Conservation (phyloP, 1,140 invertebrate species). For the Aphidius gifuensis region DNA sequence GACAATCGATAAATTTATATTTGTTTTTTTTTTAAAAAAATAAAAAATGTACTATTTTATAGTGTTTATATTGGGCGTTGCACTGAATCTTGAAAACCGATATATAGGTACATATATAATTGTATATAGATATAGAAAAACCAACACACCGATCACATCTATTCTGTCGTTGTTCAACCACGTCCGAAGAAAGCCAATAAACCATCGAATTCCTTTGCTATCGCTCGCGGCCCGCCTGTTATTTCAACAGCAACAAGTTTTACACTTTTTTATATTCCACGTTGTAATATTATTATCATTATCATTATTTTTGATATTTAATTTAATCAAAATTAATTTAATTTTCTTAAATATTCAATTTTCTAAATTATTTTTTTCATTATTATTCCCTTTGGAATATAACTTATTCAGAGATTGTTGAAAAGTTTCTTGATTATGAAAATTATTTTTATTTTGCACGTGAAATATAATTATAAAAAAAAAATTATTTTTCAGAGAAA, state of each 20-base stretch:
- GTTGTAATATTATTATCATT: conserved; percentile 25
- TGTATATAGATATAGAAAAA: background rate
- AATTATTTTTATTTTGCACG: too few relatives aligned
- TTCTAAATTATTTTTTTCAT: too few relatives aligned
- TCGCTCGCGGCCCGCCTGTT: conserved; percentile 37
- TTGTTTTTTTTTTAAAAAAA: background rate
- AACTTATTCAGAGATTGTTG: too few relatives aligned
- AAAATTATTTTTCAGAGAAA: too few relatives aligned
- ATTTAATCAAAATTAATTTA: conserved; percentile 9
- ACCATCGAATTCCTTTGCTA: conserved; percentile 53
- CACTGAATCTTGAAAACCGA: conserved; percentile 24
- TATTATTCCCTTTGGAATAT: too few relatives aligned
- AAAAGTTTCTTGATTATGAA: too few relatives aligned
- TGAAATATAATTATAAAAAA: too few relatives aligned
- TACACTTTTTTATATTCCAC: conserved; percentile 41
- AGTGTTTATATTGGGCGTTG: conserved; percentile 24
- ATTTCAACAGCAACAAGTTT: conserved; percentile 49
- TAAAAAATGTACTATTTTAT: background rate
- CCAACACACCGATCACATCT: conserved; percentile 23
- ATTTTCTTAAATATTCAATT: too few relatives aligned
- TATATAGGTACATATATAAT: too few relatives aligned
- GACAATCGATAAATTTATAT: background rate
- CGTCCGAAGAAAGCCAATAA: conserved; percentile 53
- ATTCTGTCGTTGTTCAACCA: conserved; percentile 45
- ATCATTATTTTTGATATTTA: conserved; percentile 23